phyloP scores from a whole-genome alignment of 2,797 vertebrate species.

The Apogon talboti region DNA sequence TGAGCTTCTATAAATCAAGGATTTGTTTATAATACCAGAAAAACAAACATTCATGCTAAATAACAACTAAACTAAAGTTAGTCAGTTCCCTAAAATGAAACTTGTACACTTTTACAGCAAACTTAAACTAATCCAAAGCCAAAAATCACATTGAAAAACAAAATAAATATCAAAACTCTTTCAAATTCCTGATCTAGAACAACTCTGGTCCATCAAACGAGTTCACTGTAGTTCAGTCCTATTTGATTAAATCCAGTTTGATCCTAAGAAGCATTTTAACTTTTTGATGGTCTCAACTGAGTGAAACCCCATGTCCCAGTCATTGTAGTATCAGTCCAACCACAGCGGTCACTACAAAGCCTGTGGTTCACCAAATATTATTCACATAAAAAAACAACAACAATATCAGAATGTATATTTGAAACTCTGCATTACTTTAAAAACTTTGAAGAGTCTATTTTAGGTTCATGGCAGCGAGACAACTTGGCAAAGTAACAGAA shows the following conservation, averaged over 20 bases:
- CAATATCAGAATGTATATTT: slow-evolving; percentile 51
- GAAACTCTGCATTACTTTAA: slow-evolving; percentile 17
- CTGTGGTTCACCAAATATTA: slow-evolving; percentile 60
- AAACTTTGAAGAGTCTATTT: slow-evolving; percentile 54
- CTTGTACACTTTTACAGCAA: too few relatives aligned
- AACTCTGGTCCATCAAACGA: slow-evolving; percentile 6
- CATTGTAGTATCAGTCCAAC: slow-evolving; percentile 35
- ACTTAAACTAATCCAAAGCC: too few relatives aligned
- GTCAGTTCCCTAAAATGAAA: too few relatives aligned
- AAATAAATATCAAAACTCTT: too few relatives aligned
- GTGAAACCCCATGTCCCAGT: slow-evolving; percentile 23
- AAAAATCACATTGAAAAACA: too few relatives aligned
- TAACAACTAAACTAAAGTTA: too few relatives aligned
- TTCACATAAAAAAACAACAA: slow-evolving; percentile 54
- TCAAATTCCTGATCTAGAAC: too few relatives aligned
- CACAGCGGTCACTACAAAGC: slow-evolving; percentile 46
- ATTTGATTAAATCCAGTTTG: slow-evolving; percentile 18
- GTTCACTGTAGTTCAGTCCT: slow-evolving; percentile 19
- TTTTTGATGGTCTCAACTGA: slow-evolving; percentile 32
- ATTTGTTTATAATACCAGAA: too few relatives aligned
- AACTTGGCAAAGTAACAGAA: slow-evolving; percentile 43
- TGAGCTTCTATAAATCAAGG: too few relatives aligned
- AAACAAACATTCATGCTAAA: too few relatives aligned
- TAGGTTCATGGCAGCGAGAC: slow-evolving; percentile 43
- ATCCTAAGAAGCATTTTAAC: slow-evolving; percentile 20